These are phyloP conservation scores for Rhabdomys pumilio DNA, from an alignment of 2,797 vertebrate species.

Conservation along the genomic window DNA sequence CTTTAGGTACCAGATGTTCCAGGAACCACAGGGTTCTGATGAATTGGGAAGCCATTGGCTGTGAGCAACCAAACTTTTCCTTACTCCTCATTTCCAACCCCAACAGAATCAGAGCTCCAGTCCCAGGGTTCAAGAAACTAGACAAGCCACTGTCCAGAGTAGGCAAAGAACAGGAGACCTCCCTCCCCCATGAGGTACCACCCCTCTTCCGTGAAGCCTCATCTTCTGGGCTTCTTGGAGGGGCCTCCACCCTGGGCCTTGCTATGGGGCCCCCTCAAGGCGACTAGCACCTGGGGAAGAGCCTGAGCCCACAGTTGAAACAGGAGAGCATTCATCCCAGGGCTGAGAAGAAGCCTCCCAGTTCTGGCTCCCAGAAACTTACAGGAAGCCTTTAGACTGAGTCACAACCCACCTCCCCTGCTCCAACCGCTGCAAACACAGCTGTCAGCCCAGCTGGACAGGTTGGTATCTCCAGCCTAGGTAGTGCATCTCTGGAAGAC, in stretches of 20 bases:
- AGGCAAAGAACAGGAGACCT: neutral
- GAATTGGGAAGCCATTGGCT: neutral
- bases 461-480: neutral
- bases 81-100: neutral
- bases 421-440: neutral
- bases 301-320: slow-evolving; percentile 45
- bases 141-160: neutral
- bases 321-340: slow-evolving; percentile 70
- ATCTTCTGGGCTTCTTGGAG: neutral
- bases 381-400: neutral
- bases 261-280: neutral
- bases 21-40: neutral
- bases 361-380: slow-evolving; percentile 7
- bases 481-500: neutral
- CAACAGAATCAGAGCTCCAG: slow-evolving; percentile 20
- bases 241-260: neutral
- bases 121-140: neutral
- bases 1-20: neutral
- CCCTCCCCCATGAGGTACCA: neutral
- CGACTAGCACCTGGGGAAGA: slow-evolving; percentile 49
- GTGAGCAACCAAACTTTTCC: neutral
- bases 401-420: neutral
- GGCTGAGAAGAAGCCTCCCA: neutral
- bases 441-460: neutral
- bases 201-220: neutral